Evolutionary conservation across 1,140 invertebrate genomes (phyloP), one percentile per base, ranked within the genome.

Genomic region (Limonius californicus): DNA sequence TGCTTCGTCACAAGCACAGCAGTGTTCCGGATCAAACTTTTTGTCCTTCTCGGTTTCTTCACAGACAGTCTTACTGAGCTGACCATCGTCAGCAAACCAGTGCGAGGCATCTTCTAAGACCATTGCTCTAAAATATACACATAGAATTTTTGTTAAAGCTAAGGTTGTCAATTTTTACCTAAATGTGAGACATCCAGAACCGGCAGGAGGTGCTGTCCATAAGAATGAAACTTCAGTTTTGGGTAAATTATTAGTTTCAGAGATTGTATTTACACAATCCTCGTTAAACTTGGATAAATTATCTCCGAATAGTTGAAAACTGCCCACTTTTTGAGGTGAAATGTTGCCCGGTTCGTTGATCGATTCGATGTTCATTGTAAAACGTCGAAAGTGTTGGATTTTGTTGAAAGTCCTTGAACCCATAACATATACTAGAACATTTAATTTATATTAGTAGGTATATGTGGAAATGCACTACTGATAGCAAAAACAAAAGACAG

Each of bases 61-160:
- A 75, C 95, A 98, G 32, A 98, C 82, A 50, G 87, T 86, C 70
- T 85, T 85, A 0, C 87, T 90, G 6, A 98, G 79, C 35, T 83
- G 83, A 0, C 90, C 93, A 67, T 97, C 94, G 69, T 97, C 94
- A 18, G 92, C 90, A 74, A 87, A 97, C 95, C 95, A 98, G 6
- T 85, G 81, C 27, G 86, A 83, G 9, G 85, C 78, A 66, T 87
- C 85, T 74, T 97, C 92, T 66, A 94, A 87, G 0, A 98, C 88
- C 82, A 94, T 94, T 0, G 94, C 92, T 59, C 91, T 93, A 67
- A 72, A 80, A 70, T 35, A 50, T 20, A 4, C 23, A 27, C 9
- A 4, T 27, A 9, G 23, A 4, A 27, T 27, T 18, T n/a, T 11
- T 56, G 27, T 12, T 21, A 35, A 18, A 23, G 54, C 18, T 27